phyloP scores from a whole-genome alignment of 2,888 invertebrate genomes.

The Campoplex nolae region DNA sequence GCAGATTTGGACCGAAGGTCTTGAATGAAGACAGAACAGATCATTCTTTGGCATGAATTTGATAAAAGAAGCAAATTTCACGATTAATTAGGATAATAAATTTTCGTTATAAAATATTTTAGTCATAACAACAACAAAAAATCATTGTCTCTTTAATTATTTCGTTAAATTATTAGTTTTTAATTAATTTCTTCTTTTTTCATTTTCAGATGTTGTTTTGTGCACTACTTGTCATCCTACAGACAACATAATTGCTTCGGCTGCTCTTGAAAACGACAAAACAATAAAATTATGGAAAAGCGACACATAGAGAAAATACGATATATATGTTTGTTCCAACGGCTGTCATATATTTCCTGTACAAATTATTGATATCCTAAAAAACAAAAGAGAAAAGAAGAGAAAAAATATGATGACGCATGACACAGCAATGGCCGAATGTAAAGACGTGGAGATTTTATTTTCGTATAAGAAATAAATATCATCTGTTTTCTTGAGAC shows the following conservation, averaged over 20 bases:
- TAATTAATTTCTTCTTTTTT: constrained; percentile 3
- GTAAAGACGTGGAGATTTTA: constrained; percentile 67
- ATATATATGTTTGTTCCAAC: constrained; percentile 42
- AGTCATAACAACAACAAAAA: no score
- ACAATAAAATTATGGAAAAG: constrained; percentile 99
- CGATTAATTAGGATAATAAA: not conserved
- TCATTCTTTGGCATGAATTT: not conserved
- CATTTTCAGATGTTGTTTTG: constrained; percentile 91
- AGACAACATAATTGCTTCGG: constrained; percentile 99
- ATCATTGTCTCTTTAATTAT: not conserved
- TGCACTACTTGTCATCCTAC: constrained; percentile 99
- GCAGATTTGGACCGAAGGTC: no score
- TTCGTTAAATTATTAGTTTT: not conserved
- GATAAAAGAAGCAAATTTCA: not conserved
- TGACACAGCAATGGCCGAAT: constrained; percentile 62
- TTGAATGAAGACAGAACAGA: no score
- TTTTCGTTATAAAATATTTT: not conserved
- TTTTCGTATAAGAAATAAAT: constrained; percentile 68
- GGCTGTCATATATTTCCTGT: constrained; percentile 67
- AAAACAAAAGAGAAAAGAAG: constrained; percentile 49
- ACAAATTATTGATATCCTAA: constrained; percentile 69
- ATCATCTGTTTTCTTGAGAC: constrained; percentile 58
- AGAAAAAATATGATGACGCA: constrained; percentile 66
- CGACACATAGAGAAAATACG: constrained; percentile 89
- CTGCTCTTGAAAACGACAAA: constrained; percentile 99